phyloP scores from a whole-genome alignment of 2,113 vertebrate species.

The Alosa alosa region DNA sequence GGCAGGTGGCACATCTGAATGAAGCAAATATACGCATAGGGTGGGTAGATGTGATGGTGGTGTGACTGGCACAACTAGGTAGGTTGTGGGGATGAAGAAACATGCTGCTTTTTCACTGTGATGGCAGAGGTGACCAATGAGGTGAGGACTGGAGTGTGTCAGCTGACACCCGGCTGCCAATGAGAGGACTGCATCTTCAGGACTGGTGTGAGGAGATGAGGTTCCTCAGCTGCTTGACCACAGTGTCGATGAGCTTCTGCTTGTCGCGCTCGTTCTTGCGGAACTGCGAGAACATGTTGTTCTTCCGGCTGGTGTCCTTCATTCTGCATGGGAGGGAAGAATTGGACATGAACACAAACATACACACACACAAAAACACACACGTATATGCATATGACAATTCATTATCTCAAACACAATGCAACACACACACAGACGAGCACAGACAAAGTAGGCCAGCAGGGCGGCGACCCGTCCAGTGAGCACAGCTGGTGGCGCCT shows the following conservation, averaged over 20 bases:
- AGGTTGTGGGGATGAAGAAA: not conserved
- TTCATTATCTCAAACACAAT: not conserved
- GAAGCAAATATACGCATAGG: not conserved
- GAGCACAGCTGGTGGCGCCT: not conserved
- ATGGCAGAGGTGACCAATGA: constrained; percentile 15
- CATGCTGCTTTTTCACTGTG: not conserved
- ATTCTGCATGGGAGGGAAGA: constrained; percentile 71
- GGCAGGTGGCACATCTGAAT: not conserved
- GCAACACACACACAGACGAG: not conserved
- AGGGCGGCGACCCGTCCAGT: not conserved
- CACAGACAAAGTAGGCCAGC: not conserved
- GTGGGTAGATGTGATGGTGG: not conserved
- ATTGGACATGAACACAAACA: not conserved
- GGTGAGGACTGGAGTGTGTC: not conserved
- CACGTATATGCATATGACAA: not conserved
- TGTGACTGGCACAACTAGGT: not conserved
- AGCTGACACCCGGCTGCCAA: not conserved
- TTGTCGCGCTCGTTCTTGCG: constrained; percentile 94
- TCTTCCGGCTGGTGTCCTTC: constrained; percentile 91
- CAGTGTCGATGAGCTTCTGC: constrained; percentile 92
- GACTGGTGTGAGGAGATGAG: constrained; percentile 88
- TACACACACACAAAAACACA: not conserved
- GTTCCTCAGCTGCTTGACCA: constrained; percentile 91
- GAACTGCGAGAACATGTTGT: constrained; percentile 92
- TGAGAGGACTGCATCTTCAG: constrained; percentile 52